Percentiles rank a stretch among this genome's conserved stretches.
Evolutionary conservation across 2,113 vertebrate genomes (phyloP).

Genomic region (Chamaea fasciata): DNA sequence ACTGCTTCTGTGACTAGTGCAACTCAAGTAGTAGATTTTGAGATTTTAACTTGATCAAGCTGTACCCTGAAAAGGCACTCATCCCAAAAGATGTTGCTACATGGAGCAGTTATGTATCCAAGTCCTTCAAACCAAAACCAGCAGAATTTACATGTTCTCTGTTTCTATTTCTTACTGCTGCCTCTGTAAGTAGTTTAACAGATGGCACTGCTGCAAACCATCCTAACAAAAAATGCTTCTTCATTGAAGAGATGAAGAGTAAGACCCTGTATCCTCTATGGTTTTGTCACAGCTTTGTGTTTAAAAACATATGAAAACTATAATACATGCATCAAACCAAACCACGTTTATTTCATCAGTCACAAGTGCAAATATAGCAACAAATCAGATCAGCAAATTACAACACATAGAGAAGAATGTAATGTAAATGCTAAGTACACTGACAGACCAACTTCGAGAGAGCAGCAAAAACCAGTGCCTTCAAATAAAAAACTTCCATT

Average conservation of each 20-base stretch:
- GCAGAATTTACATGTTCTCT: not conserved
- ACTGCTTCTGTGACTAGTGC: not conserved
- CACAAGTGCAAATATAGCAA: constrained; percentile 70
- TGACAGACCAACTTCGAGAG: constrained; percentile 20
- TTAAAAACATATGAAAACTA: not conserved
- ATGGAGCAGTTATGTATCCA: not conserved
- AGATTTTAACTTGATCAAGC: not conserved
- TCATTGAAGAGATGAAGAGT: not conserved
- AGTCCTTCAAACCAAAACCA: not conserved
- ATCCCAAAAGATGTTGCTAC: not conserved
- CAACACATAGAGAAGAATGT: constrained; percentile 49
- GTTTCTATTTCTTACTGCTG: not conserved
- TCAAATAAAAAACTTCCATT: constrained; percentile 11
- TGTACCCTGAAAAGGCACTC: not conserved
- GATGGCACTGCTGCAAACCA: not conserved
- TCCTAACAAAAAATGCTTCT: not conserved
- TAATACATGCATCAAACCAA: constrained; percentile 17
- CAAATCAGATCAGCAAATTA: constrained; percentile 68
- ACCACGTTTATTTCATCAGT: constrained; percentile 70
- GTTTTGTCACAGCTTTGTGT: not conserved
- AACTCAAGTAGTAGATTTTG: not conserved
- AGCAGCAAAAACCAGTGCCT: constrained; percentile 47
- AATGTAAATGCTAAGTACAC: constrained; percentile 57
- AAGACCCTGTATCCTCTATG: not conserved
- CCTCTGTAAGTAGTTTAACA: not conserved